Conservation (phyloP, 2,797 vertebrate genomes). For the Poliocrania exsul region DNA sequence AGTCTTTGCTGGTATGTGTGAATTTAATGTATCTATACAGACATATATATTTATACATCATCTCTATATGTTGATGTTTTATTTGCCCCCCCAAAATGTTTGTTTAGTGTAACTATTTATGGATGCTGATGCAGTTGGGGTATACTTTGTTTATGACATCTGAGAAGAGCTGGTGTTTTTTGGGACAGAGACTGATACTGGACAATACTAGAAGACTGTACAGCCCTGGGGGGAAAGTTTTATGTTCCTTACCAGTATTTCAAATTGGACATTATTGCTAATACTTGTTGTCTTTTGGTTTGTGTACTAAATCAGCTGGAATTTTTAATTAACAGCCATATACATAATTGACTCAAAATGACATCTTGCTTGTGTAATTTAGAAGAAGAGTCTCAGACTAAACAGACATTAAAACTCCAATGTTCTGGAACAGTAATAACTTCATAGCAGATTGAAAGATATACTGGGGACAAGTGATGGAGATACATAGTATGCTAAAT, state of each 20-base stretch:
- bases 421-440: neutral
- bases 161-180: neutral
- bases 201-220: neutral
- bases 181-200: neutral
- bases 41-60: neutral
- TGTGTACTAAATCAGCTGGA: neutral
- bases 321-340: neutral
- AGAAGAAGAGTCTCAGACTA: neutral
- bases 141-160: neutral
- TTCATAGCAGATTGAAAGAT: neutral
- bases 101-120: neutral
- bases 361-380: neutral
- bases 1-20: neutral
- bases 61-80: neutral
- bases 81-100: neutral
- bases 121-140: neutral
- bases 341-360: neutral
- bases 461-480: neutral
- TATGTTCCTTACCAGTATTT: neutral
- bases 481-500: neutral
- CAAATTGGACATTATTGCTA: neutral
- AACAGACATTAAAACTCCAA: neutral
- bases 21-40: neutral
- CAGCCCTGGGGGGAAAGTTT: neutral
- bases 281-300: neutral